Base-by-base conservation (phyloP, 2,888 invertebrate genomes). In the Sesia apiformis region DNA sequence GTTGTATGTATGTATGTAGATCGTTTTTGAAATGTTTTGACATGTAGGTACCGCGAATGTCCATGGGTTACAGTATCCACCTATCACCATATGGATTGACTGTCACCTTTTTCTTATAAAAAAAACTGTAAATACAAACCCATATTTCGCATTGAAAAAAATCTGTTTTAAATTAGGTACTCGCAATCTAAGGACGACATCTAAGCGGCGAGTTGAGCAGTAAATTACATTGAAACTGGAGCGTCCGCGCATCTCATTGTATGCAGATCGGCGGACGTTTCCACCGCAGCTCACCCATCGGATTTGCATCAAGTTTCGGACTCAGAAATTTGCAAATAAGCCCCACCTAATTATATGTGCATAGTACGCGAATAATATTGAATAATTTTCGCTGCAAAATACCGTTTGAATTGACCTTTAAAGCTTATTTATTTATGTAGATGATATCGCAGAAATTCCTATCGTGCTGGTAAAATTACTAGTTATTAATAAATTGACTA, bases 211-310 rank as follows among this genome's bases (percentile, higher is more conserved):
- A 65, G 69, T 69, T 61, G 74, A 75, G 78, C 83, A 83, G 79
- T 85, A 84, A 84, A 85, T 86, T 84, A 86, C 80, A 55, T 65
- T 60, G 70, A 70, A 85, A 81, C 81, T 85, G 84, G 84, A 80
- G 78, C 84, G 79, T 67, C 65, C 71, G 60, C 65, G 61, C 57
- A 54, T 56, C 66, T 76, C 84, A 88, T 88, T 88, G 88, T 88
- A 88, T 88, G 88, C 84, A 88, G 88, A 86, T 86, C 69, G 56
- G 61, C 60, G 58, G 61, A 66, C 71, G 69, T 62, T 42, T 42
- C 23, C 23, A 23, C 23, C 7, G 58, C 57, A 40, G 54, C 60
- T 64, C 65, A 65, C 39, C 68, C 69, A 64, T 63, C 60, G 61
- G 71, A 84, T 85, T 85, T 83, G 84, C 85, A 86, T 85, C 78